Percentiles rank a stretch among this genome's conserved stretches.
These are phyloP conservation scores for Drosophila longiperda DNA, from an alignment of 2,888 invertebrate genomes.

Conservation along the genomic window DNA sequence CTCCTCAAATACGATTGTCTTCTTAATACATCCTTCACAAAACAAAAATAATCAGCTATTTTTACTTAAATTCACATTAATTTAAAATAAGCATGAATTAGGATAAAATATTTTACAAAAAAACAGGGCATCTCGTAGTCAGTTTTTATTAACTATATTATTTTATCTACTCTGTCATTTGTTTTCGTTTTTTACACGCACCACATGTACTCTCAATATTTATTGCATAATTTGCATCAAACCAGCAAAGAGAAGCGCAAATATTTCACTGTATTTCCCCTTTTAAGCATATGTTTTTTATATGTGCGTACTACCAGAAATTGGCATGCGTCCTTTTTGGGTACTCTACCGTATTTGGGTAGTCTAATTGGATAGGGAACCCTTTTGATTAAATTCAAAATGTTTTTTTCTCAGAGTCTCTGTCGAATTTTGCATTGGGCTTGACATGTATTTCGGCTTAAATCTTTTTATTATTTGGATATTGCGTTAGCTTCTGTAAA, in stretches of 20 bases:
- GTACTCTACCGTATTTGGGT: constrained; percentile 5
- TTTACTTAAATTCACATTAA: background rate
- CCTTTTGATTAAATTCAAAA: constrained; percentile 37
- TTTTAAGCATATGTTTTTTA: background rate
- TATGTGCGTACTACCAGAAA: background rate
- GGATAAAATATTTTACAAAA: background rate
- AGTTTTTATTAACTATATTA: too few species aligned
- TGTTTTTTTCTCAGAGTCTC: constrained; percentile 1
- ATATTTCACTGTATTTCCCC: constrained; percentile 14
- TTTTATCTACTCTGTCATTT: background rate
- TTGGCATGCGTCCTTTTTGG: constrained; percentile 18
- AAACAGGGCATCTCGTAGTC: background rate
- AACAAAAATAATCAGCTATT: background rate
- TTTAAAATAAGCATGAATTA: background rate
- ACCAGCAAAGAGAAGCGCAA: constrained; percentile 10
- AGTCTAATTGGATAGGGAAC: constrained; percentile 28
- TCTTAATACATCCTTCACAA: background rate
- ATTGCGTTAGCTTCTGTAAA: background rate
- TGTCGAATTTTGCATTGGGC: background rate
- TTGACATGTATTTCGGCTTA: background rate
- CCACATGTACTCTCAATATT: constrained; percentile 48
- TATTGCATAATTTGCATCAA: constrained; percentile 57
- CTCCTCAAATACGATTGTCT: background rate
- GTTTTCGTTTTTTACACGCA: constrained; percentile 32
- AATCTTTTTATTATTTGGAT: background rate